phyloP scores from a whole-genome alignment of 2,888 invertebrate species.

The Deilephila porcellus region DNA sequence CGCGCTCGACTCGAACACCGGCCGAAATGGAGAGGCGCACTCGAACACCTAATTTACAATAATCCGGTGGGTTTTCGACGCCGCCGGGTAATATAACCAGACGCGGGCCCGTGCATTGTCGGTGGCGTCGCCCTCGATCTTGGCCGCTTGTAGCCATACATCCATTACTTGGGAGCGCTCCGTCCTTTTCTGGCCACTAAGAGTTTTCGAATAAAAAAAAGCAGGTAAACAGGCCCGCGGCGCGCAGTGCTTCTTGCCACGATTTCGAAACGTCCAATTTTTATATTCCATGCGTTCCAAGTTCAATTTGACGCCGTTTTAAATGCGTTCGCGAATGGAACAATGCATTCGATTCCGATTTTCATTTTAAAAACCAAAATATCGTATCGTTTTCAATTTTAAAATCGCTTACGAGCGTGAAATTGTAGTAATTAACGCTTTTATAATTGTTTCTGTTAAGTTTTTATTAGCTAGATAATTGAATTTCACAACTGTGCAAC shows the following conservation, averaged over 20 bases:
- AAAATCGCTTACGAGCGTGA: background rate
- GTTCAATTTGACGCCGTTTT: conserved; percentile 59
- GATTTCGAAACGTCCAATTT: conserved; percentile 52
- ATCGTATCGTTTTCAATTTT: background rate
- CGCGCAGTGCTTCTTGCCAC: conserved; percentile 58
- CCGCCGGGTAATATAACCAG: conserved; percentile 78
- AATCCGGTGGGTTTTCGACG: conserved; percentile 60
- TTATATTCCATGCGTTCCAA: conserved; percentile 55
- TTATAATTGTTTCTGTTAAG: conserved; percentile 11
- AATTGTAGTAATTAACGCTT: conserved; percentile 12
- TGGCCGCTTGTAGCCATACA: conserved; percentile 61
- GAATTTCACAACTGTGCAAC: background rate
- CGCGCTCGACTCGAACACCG: conserved; percentile 70
- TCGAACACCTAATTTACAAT: conserved; percentile 61
- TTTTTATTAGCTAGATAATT: conserved; percentile 5
- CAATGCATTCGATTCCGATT: background rate
- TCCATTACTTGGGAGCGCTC: conserved; percentile 45
- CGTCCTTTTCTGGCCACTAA: conserved; percentile 64
- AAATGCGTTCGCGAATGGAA: conserved; percentile 51
- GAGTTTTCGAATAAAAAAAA: conserved; percentile 70
- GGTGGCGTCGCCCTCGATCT: conserved; percentile 79
- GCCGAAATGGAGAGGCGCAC: conserved; percentile 66
- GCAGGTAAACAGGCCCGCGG: conserved; percentile 74
- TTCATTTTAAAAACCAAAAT: too few relatives aligned
- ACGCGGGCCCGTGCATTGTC: conserved; percentile 81